Evolutionary conservation across 1,140 invertebrate species (phyloP).

Genomic region (Colletes gigas): DNA sequence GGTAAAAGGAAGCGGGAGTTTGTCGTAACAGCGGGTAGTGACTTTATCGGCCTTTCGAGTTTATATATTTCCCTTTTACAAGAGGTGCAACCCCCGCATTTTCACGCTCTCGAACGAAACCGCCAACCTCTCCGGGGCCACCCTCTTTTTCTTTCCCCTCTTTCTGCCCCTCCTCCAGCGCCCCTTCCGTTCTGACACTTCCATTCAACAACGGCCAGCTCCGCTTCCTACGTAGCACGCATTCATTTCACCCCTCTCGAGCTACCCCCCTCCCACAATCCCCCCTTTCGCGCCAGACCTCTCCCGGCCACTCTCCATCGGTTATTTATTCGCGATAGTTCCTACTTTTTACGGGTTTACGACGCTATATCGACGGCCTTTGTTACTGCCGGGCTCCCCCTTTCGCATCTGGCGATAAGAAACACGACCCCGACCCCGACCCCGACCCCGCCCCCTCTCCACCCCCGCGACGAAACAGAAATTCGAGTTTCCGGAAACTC

Average conservation of each 20-base stretch:
- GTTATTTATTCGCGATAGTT: constrained; percentile 69
- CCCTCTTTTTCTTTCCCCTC: not conserved
- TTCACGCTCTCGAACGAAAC: constrained; percentile 60
- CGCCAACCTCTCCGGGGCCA: not conserved
- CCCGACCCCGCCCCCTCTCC: not conserved
- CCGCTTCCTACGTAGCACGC: constrained; percentile 54
- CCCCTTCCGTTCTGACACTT: constrained; percentile 46
- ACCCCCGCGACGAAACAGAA: constrained; percentile 15
- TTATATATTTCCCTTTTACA: constrained; percentile 67
- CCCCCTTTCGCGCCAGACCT: constrained; percentile 38
- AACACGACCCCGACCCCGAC: constrained; percentile 8
- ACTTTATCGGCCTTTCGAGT: constrained; percentile 66
- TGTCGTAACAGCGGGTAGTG: constrained; percentile 65
- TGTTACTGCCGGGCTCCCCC: constrained; percentile 44
- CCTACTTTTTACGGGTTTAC: constrained; percentile 54
- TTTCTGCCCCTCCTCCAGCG: not conserved
- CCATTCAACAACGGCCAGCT: constrained; percentile 49
- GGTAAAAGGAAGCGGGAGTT: constrained; percentile 52
- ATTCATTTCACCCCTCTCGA: constrained; percentile 54
- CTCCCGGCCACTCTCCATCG: constrained; percentile 50
- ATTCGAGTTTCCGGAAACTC: not conserved
- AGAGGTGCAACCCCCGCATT: constrained; percentile 63
- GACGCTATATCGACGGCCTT: constrained; percentile 49
- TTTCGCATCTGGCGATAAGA: constrained; percentile 36
- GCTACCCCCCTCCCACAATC: constrained; percentile 7